Evolutionary conservation across 2,113 vertebrate genomes (phyloP), one percentile per base, ranked within the genome.

Genomic region (Psittacula cyanocephala): DNA sequence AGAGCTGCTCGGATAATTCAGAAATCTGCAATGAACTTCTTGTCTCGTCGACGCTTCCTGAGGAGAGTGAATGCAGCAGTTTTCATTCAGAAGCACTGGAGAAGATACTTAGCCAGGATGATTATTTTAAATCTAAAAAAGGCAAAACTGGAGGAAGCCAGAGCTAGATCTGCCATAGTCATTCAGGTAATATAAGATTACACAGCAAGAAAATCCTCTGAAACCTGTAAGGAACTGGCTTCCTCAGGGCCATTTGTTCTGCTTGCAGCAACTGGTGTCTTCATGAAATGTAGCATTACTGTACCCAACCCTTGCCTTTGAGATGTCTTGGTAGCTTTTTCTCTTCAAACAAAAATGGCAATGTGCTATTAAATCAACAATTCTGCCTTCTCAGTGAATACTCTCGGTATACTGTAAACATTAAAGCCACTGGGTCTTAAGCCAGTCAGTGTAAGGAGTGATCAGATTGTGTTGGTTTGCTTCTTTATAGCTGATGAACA

Each of bases 71-170:
- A 17, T 6, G 98, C 99, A 46, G 98, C 98, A 4, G 2, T 97
- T 18, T 3, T 96, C 79, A 98, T 99, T 91, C 99, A 99, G 93
- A 98, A 98, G 11, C 55, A 91, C 7, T 99, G 99, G 99, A 98
- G 98, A 92, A 97, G 98, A 71, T 88, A 96, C 62, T 77, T 91
- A 29, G 97, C 97, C 22, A 97, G 97, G 41, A 97, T 85, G 83
- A 77, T 92, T 72, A 49, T 98, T 29, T 95, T 96, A 72, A 87
- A 88, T 47, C 79, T 97, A 59, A 98, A 96, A 96, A 96, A 94
- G 68, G 86, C 97, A 74, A 97, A 93, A 25, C 53, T 97, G 57
- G 95, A 97, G 37, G 97, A 97, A 94, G 52, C 92, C 68, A 98
- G 94, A 81, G 94, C 88, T 62, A 67, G 94, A 79, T 98, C 99